Conservation (phyloP, 2,113 vertebrate genomes). For the Gambusia affinis region DNA sequence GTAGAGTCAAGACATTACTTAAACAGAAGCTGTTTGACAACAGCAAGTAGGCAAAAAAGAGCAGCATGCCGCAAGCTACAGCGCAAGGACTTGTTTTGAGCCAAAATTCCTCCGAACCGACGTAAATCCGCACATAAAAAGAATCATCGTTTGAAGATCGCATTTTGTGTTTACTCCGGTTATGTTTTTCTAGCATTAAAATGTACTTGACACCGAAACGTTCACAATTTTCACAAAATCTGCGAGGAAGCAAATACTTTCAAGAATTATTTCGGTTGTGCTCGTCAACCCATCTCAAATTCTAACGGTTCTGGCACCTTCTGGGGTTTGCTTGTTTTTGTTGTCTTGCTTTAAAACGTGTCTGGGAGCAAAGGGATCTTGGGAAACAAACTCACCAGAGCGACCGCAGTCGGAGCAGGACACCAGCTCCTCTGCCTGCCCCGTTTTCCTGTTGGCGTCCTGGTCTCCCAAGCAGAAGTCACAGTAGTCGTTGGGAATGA, state of each 20-base stretch:
- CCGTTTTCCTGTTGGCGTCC: slow-evolving; percentile 95
- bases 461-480: slow-evolving; percentile 99
- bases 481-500: slow-evolving; percentile 99
- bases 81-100: background rate
- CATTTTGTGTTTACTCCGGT: background rate
- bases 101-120: background rate
- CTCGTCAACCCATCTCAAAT: background rate
- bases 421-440: slow-evolving; percentile 94
- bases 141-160: background rate
- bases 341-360: no score
- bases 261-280: no score
- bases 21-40: no score
- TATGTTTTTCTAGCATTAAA: background rate
- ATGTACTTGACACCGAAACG: background rate
- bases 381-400: slow-evolving; percentile 87
- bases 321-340: background rate
- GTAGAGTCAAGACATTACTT: no score
- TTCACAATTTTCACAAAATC: background rate
- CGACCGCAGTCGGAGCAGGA: slow-evolving; percentile 98
- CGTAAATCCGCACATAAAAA: background rate
- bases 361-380: background rate
- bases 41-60: no score
- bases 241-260: background rate
- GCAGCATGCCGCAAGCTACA: no score
- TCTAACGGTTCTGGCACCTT: background rate